These are phyloP conservation scores for Holotrichia oblita DNA, from an alignment of 1,140 invertebrate genomes.

Conservation along the genomic window DNA sequence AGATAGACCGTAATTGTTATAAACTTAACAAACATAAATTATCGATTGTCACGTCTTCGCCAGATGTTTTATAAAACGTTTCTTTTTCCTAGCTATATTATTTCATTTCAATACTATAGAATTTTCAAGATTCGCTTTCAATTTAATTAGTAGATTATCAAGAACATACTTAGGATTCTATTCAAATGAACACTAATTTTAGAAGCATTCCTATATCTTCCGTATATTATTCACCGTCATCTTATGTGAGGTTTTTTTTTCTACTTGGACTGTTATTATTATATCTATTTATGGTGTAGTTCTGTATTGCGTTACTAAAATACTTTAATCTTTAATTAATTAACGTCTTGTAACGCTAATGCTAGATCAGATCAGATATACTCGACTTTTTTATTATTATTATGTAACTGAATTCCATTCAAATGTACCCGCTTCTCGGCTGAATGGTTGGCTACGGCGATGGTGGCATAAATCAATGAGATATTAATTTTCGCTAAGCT, in stretches of 20 bases:
- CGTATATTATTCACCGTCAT: background rate
- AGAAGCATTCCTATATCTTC: constrained; percentile 7
- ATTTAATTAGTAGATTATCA: background rate
- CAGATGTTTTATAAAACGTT: constrained; percentile 14
- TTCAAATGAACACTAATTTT: constrained; percentile 4
- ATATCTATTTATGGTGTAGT: constrained; percentile 28
- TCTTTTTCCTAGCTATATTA: background rate
- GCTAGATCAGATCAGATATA: background rate
- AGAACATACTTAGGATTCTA: constrained; percentile 11
- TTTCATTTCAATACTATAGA: background rate
- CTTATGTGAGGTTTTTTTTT: background rate
- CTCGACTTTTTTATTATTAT: constrained; percentile 2
- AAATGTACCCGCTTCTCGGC: background rate
- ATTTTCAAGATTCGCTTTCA: background rate
- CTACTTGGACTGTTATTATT: background rate
- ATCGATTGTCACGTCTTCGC: constrained; percentile 30
- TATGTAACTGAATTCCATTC: constrained; percentile 25
- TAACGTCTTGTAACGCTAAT: constrained; percentile 13
- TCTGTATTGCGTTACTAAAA: constrained; percentile 9
- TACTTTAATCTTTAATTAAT: constrained; percentile 35
- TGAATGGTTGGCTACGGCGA: background rate
- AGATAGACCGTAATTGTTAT: constrained; percentile 18
- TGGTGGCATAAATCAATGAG: constrained; percentile 9
- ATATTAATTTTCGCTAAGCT: constrained; percentile 24
- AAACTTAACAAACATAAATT: constrained; percentile 33